These are phyloP conservation scores for Pachypanchax playfairii DNA, from an alignment of 2,113 vertebrate species.

Conservation along the genomic window DNA sequence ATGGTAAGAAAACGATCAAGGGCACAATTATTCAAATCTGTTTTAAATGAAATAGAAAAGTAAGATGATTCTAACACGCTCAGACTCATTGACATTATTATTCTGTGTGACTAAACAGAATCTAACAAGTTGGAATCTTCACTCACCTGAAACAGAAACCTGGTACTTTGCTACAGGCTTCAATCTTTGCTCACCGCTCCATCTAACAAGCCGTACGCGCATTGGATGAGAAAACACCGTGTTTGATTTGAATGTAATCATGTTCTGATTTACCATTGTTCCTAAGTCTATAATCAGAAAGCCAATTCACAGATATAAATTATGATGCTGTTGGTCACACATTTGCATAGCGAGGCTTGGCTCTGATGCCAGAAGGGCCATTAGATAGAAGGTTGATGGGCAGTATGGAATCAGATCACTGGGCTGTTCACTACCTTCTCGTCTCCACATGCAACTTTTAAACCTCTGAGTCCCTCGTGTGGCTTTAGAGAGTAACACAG, in stretches of 20 bases:
- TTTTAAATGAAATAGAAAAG: too few species aligned
- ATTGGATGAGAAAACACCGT: constrained; percentile 9
- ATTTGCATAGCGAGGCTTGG: constrained; percentile 37
- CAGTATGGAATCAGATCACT: neutral
- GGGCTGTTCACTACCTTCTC: neutral
- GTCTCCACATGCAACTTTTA: neutral
- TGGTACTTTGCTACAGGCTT: constrained; percentile 1
- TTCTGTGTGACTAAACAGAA: neutral
- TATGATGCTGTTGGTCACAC: constrained; percentile 16
- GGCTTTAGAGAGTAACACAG: constrained; percentile 21
- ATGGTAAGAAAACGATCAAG: neutral
- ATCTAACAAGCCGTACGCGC: neutral
- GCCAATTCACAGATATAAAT: constrained; percentile 13
- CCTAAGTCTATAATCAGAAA: constrained; percentile 25
- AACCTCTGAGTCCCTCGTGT: constrained; percentile 59
- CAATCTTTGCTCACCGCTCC: neutral
- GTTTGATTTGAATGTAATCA: constrained; percentile 39
- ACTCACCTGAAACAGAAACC: constrained; percentile 20
- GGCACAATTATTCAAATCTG: too few species aligned
- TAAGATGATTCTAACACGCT: neutral
- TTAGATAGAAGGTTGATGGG: constrained; percentile 5
- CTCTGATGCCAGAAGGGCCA: constrained; percentile 4
- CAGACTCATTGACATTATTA: neutral
- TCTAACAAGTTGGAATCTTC: constrained; percentile 5
- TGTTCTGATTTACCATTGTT: constrained; percentile 44